Evolutionary conservation across 92 coral and sea anemone genomes (phyloP), one percentile per base, ranked within the genome.

Genomic region (Phymanthus crucifer): DNA sequence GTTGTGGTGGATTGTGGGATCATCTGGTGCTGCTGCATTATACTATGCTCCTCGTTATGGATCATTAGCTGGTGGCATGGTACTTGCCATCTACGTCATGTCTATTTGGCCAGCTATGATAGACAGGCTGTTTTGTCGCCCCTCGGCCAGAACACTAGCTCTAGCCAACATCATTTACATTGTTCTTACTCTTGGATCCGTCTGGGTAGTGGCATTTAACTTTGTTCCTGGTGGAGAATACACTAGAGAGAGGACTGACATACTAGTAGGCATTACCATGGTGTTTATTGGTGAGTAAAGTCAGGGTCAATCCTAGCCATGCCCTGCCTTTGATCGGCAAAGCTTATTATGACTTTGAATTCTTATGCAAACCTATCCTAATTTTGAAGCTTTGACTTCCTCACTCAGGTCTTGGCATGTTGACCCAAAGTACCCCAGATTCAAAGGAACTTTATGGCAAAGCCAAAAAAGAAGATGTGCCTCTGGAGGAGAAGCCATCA

Each of bases 201-300:
- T 93, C 35, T 95, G 98, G 98, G 98, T 95, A 19, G 98, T 95
- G 58, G 98, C 98, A 2, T 95, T 70, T 72, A 95, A 95, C 70
- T 95, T 93, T 87, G 98, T 95, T 19, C 98, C 98, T 5, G 98
- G 98, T n/a, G 98, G 98, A 38, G 97, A 86, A 54, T 88, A 87
- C 70, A 93, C 98, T 29, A 83, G 98, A 35, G 98, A 95, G 85
- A 86, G 95, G 74, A 95, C 98, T 0, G 91, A 93, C 74, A 71
- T 93, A 17, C 67, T 95, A 40, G 47, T 93, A 74, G 93, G 79
- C 0, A 70, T 95, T 43, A 71, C 90, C 13, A 95, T 95, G 98
- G 81, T 83, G 19, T 72, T 93, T 13, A 93, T 95, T 29, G 97
- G 98, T 93, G 69, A 66, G 93, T 79, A 68, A 24, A n/a, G 27